Evolutionary conservation across 1,140 invertebrate species (phyloP).

Genomic region (Maniola jurtina): DNA sequence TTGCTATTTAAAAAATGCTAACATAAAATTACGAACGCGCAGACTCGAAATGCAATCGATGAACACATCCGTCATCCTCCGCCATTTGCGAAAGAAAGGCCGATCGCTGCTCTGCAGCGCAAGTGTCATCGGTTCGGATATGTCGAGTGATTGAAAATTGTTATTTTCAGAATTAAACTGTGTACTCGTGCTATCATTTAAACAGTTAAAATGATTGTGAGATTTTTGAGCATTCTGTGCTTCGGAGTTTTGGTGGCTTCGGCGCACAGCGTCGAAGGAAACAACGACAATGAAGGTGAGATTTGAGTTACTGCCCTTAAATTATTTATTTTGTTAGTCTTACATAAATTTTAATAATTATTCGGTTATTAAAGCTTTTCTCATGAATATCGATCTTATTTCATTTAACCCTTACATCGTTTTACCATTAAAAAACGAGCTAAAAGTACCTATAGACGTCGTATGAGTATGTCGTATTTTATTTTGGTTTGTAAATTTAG

Average conservation of each 20-base stretch:
- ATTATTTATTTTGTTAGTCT: conserved; percentile 44
- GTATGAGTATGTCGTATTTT: background rate
- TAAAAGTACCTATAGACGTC: background rate
- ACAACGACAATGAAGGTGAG: conserved; percentile 76
- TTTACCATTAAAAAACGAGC: background rate
- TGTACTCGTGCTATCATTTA: conserved; percentile 63
- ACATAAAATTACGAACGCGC: conserved; percentile 45
- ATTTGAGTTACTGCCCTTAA: conserved; percentile 36
- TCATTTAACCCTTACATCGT: background rate
- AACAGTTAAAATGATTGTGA: conserved; percentile 76
- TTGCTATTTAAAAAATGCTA: conserved; percentile 35
- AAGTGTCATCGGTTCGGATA: conserved; percentile 70
- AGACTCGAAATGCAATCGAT: conserved; percentile 68
- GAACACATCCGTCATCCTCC: conserved; percentile 75
- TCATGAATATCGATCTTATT: too few species aligned
- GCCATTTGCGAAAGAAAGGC: conserved; percentile 75
- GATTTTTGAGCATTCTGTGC: conserved; percentile 70
- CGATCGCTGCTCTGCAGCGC: conserved; percentile 67
- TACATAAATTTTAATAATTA: background rate
- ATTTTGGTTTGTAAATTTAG: conserved; percentile 12
- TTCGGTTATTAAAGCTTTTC: too few species aligned
- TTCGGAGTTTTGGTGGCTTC: conserved; percentile 70
- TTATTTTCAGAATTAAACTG: conserved; percentile 65
- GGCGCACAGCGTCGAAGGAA: conserved; percentile 63
- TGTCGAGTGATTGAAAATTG: conserved; percentile 72